A percentile compares a stretch with the other conserved stretches of the same genome.
Evolutionary conservation across 2,797 vertebrate genomes (phyloP).

Genomic region (Eidolon dupreanum): DNA sequence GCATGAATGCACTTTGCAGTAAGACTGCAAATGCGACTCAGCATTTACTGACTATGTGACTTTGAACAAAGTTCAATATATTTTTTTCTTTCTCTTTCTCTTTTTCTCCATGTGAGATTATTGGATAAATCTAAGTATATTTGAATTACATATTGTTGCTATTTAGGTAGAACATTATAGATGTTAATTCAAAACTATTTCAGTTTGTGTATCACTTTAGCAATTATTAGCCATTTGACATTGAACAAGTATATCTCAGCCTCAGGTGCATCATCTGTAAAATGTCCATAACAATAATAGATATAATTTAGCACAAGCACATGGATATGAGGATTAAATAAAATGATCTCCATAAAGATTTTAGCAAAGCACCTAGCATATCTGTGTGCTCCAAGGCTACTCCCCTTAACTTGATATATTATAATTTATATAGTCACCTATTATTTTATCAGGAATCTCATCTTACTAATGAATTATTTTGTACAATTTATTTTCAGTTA

Average conservation of each 20-base stretch:
- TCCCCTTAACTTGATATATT: not conserved
- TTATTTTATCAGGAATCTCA: not conserved
- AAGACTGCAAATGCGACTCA: not conserved
- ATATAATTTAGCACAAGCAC: not conserved
- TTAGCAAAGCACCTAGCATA: not conserved
- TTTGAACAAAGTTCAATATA: not conserved
- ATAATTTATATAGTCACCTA: not conserved
- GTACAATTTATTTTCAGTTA: not conserved
- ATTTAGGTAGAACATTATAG: not conserved
- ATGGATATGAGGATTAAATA: not conserved
- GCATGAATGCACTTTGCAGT: not conserved
- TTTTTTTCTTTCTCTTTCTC: not conserved
- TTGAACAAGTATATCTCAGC: not conserved
- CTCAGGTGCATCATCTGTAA: not conserved
- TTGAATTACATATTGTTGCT: not conserved
- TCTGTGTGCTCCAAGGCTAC: not conserved
- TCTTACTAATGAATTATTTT: not conserved
- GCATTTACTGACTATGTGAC: not conserved
- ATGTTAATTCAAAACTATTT: not conserved
- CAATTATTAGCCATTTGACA: not conserved
- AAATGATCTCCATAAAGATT: not conserved
- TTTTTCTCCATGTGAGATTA: not conserved
- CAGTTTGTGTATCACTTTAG: not conserved
- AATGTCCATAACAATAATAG: not conserved
- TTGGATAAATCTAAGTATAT: not conserved